phyloP scores from a whole-genome alignment of 2,888 invertebrate species.

The Drosophila mulleri region DNA sequence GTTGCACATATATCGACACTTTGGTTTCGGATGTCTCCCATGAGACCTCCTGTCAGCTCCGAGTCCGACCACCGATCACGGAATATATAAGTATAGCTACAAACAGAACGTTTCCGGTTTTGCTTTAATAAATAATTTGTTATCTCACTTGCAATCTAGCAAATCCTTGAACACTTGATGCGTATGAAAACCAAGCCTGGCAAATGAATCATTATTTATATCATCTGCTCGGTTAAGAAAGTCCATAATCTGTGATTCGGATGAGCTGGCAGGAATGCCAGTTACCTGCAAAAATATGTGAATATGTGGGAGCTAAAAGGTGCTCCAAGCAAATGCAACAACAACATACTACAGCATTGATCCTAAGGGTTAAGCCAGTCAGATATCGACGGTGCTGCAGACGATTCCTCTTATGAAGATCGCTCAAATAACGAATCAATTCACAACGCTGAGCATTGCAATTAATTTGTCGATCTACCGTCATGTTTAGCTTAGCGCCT shows the following conservation, averaged over 20 bases:
- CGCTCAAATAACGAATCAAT: constrained; percentile 60
- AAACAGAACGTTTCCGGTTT: neutral
- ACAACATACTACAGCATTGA: constrained; percentile 69
- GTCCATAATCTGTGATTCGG: constrained; percentile 41
- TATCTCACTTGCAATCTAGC: constrained; percentile 75
- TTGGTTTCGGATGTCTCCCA: constrained; percentile 69
- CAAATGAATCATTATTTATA: constrained; percentile 63
- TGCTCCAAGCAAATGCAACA: neutral
- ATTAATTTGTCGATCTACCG: constrained; percentile 66
- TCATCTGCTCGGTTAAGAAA: constrained; percentile 50
- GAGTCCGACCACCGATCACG: constrained; percentile 71
- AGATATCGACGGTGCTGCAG: constrained; percentile 76
- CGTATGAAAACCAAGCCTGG: constrained; percentile 70
- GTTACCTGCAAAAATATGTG: constrained; percentile 49
- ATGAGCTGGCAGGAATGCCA: constrained; percentile 47
- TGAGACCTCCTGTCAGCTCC: constrained; percentile 72
- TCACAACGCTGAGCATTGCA: constrained; percentile 60
- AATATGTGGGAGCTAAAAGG: neutral
- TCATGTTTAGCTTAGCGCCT: constrained; percentile 82
- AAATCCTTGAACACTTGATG: constrained; percentile 62
- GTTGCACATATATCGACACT: constrained; percentile 67
- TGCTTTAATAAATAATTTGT: neutral
- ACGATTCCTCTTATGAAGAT: constrained; percentile 61
- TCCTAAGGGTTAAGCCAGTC: constrained; percentile 74
- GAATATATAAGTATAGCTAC: constrained; percentile 63